Conservation (phyloP, 2,888 invertebrate genomes). For the Seira musarum region DNA sequence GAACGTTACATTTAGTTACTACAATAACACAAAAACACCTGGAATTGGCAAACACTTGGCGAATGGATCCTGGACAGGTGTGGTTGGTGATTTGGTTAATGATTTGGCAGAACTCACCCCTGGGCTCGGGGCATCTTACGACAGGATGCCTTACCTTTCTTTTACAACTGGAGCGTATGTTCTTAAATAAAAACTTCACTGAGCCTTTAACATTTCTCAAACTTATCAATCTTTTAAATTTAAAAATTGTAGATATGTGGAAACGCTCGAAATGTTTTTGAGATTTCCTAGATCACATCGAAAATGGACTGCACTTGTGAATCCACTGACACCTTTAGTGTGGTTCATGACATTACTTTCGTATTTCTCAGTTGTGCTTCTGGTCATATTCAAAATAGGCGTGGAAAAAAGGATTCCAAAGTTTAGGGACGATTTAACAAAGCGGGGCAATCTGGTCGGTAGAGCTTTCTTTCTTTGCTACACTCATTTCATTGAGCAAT, state of each 20-base stretch:
- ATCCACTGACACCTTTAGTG: constrained; percentile 33
- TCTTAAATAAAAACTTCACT: too few relatives aligned
- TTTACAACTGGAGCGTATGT: neutral
- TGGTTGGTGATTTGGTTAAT: neutral
- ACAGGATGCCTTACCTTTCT: neutral
- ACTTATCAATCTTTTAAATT: too few relatives aligned
- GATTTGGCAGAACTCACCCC: constrained; percentile 3
- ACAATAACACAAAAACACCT: neutral
- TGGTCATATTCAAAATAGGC: neutral
- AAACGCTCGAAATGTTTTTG: neutral
- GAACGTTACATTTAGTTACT: constrained; percentile 8
- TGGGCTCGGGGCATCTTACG: neutral
- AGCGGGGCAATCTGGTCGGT: neutral
- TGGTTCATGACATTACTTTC: constrained; percentile 11
- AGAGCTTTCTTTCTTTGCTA: constrained; percentile 1
- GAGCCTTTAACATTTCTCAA: too few relatives aligned
- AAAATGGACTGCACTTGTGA: constrained; percentile 27
- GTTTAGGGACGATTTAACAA: too few relatives aligned
- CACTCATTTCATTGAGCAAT: constrained; percentile 30
- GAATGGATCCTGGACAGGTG: constrained; percentile 29
- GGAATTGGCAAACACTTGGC: constrained; percentile 2
- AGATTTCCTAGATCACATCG: neutral
- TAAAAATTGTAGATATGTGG: too few relatives aligned
- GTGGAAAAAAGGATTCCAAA: neutral
- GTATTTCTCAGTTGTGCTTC: neutral